phyloP scores from a whole-genome alignment of 2,888 invertebrate genomes.

The Chrysina gloriosa region DNA sequence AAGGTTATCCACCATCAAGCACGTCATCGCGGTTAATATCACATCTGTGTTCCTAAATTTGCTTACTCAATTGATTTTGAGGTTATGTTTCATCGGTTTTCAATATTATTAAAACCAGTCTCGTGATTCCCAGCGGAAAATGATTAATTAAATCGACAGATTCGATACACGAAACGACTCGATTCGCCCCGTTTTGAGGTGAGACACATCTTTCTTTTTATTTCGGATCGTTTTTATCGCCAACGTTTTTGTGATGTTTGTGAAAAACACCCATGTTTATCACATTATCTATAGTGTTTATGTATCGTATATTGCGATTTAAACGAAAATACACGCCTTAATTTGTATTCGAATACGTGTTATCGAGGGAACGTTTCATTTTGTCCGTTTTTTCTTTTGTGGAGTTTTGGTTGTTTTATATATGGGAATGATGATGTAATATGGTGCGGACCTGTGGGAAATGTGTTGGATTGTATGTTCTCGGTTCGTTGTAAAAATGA shows the following conservation, averaged over 20 bases:
- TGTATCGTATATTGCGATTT: background rate
- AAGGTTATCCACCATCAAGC: too few species aligned
- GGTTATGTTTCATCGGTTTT: slow-evolving; percentile 2
- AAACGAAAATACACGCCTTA: background rate
- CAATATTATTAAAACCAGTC: background rate
- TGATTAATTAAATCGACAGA: background rate
- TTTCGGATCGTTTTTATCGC: background rate
- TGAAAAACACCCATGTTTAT: slow-evolving; percentile 18
- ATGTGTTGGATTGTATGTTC: too few species aligned
- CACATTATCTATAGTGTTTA: background rate
- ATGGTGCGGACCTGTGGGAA: background rate
- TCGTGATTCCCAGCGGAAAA: background rate
- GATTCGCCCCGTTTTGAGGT: background rate
- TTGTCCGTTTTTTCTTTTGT: too few species aligned
- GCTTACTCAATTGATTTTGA: slow-evolving; percentile 29
- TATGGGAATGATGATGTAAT: background rate
- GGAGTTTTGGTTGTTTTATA: background rate
- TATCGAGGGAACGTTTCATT: too few species aligned
- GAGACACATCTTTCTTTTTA: background rate
- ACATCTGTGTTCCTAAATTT: slow-evolving; percentile 22
- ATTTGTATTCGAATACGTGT: too few species aligned
- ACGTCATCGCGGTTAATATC: background rate
- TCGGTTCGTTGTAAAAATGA: too few species aligned
- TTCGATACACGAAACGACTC: background rate
- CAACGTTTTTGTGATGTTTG: background rate